These are phyloP conservation scores for Sarcophaga carnaria DNA, from an alignment of 2,888 invertebrate species.

Conservation along the genomic window DNA sequence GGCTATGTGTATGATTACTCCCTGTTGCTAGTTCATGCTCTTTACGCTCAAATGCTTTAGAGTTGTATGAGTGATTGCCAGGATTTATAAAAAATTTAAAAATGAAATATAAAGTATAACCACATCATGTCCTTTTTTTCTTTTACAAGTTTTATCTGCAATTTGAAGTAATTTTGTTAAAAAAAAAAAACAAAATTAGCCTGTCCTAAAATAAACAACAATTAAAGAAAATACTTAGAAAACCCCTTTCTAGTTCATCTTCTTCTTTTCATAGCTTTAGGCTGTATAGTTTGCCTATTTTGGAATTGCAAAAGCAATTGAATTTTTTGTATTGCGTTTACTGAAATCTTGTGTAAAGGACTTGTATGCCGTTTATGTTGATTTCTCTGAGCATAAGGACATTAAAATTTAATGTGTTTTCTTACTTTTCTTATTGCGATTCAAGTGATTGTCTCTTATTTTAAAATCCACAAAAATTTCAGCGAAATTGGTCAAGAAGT, in stretches of 20 bases:
- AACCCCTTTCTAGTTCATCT: too few species aligned
- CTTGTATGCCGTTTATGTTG: too few species aligned
- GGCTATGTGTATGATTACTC: not conserved
- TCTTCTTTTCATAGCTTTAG: not conserved
- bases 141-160: not conserved
- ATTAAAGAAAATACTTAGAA: slow-evolving; percentile 28
- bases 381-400: too few species aligned
- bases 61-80: not conserved
- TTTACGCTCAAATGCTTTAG: slow-evolving; percentile 35
- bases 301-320: not conserved
- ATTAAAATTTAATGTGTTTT: too few species aligned
- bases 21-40: not conserved
- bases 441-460: too few species aligned
- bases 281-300: slow-evolving; percentile 19
- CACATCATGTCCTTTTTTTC: not conserved
- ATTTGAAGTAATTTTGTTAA: not conserved
- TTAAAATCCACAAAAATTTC: too few species aligned
- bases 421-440: too few species aligned
- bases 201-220: slow-evolving; percentile 33
- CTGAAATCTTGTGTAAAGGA: not conserved
- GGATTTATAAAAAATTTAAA: not conserved
- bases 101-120: not conserved
- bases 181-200: too few species aligned
- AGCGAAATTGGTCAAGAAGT: too few species aligned
- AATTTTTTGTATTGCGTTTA: slow-evolving; percentile 22